Percentiles rank a stretch among this genome's conserved stretches.
phyloP scores from a whole-genome alignment of 2,888 invertebrate species.

The Andrena hattorfiana region DNA sequence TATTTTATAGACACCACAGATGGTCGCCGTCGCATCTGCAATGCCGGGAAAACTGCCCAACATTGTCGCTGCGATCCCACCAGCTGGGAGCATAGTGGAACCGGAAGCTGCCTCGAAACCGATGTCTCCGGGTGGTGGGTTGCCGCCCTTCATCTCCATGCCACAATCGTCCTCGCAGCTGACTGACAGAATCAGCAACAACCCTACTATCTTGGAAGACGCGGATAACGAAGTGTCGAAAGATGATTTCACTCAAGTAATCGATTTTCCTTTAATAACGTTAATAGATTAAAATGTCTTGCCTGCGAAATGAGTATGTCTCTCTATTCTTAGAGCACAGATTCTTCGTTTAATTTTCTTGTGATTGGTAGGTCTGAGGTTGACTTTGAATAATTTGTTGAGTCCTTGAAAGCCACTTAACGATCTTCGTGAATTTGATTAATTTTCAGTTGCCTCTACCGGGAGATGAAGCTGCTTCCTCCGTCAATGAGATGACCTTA shows the following conservation, averaged over 20 bases:
- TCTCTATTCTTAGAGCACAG: too few species aligned
- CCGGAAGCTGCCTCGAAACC: conserved; percentile 32
- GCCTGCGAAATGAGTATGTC: background rate
- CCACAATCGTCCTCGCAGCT: conserved; percentile 80
- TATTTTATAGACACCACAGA: conserved; percentile 57
- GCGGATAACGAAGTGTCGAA: conserved; percentile 81
- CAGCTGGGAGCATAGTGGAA: conserved; percentile 65
- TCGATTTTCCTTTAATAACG: background rate
- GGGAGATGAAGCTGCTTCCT: conserved; percentile 78
- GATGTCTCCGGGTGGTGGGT: conserved; percentile 55
- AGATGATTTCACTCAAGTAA: conserved; percentile 80
- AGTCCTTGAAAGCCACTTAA: background rate
- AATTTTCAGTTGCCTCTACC: conserved; percentile 78
- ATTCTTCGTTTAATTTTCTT: background rate
- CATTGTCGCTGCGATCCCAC: conserved; percentile 75
- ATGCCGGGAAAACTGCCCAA: conserved; percentile 70
- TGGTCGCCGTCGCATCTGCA: conserved; percentile 51
- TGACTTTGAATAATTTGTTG: background rate
- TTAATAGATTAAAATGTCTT: background rate
- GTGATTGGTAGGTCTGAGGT: background rate
- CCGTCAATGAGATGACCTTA: conserved; percentile 81
- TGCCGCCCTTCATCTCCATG: conserved; percentile 82
- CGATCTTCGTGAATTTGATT: background rate
- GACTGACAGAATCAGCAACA: conserved; percentile 81
- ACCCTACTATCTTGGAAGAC: conserved; percentile 77